Evolutionary conservation across 2,888 invertebrate genomes (phyloP).

Genomic region (Phyllotreta striolata): DNA sequence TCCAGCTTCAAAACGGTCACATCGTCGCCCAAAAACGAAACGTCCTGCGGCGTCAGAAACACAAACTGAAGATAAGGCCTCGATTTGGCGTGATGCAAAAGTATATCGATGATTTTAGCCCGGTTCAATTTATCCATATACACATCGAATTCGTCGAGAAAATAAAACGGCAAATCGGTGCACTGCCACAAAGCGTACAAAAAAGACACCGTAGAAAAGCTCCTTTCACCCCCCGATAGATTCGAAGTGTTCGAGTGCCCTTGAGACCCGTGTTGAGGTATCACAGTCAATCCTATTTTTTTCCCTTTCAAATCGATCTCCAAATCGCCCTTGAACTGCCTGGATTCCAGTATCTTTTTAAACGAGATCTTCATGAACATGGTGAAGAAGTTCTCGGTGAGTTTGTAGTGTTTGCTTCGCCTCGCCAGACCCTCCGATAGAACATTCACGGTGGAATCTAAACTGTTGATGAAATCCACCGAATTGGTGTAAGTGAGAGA

Average conservation of each 20-base stretch:
- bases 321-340: constrained; percentile 70
- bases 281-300: constrained; percentile 64
- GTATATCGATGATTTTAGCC: constrained; percentile 77
- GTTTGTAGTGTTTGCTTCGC: constrained; percentile 56
- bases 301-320: constrained; percentile 63
- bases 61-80: constrained; percentile 80
- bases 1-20: constrained; percentile 54
- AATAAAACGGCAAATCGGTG: constrained; percentile 90
- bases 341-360: constrained; percentile 64
- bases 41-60: constrained; percentile 89
- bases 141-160: constrained; percentile 96
- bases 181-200: constrained; percentile 93
- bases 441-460: constrained; percentile 48
- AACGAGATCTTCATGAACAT: constrained; percentile 62
- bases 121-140: constrained; percentile 93
- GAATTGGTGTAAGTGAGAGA: constrained; percentile 54
- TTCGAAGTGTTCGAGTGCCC: constrained; percentile 67
- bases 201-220: constrained; percentile 94
- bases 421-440: constrained; percentile 49
- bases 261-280: constrained; percentile 64
- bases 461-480: constrained; percentile 49
- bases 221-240: constrained; percentile 94
- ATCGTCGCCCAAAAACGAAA: constrained; percentile 61
- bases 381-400: constrained; percentile 59
- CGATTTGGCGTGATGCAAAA: constrained; percentile 76